Percentiles rank a stretch among this genome's conserved stretches.
Conservation (phyloP, 2,888 invertebrate species). For the Leucania comma region DNA sequence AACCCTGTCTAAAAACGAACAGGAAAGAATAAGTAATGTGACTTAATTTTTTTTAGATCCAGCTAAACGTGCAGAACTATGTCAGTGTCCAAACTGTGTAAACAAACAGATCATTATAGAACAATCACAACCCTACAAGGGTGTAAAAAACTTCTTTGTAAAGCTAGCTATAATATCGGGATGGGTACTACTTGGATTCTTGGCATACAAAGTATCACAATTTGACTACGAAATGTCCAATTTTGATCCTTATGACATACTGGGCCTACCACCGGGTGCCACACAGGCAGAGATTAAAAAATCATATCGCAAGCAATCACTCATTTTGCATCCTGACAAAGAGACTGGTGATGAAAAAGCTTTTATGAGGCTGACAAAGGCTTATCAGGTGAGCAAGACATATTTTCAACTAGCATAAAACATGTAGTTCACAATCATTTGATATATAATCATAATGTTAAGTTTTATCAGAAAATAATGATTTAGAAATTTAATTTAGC, state of each 20-base stretch:
- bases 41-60: constrained; percentile 91
- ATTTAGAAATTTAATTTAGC: not conserved
- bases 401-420: not conserved
- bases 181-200: constrained; percentile 95
- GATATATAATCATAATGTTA: not conserved
- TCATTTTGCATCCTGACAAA: constrained; percentile 99
- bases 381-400: constrained; percentile 93
- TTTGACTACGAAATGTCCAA: constrained; percentile 99
- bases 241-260: constrained; percentile 99
- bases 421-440: not conserved
- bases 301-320: constrained; percentile 98
- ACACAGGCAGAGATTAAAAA: constrained; percentile 97
- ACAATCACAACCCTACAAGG: constrained; percentile 96
- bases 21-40: constrained; percentile 29
- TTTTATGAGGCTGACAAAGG: constrained; percentile 99
- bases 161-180: constrained; percentile 95
- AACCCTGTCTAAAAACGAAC: constrained; percentile 6
- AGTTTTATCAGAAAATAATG: no score
- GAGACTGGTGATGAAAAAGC: constrained; percentile 99
- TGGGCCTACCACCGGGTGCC: constrained; percentile 96
- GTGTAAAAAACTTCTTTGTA: constrained; percentile 94
- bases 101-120: constrained; percentile 96
- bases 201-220: constrained; percentile 98
- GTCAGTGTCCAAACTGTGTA: constrained; percentile 97
- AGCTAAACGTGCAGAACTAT: constrained; percentile 94